phyloP scores from a whole-genome alignment of 2,797 vertebrate species.

The Lateolabrax maculatus region DNA sequence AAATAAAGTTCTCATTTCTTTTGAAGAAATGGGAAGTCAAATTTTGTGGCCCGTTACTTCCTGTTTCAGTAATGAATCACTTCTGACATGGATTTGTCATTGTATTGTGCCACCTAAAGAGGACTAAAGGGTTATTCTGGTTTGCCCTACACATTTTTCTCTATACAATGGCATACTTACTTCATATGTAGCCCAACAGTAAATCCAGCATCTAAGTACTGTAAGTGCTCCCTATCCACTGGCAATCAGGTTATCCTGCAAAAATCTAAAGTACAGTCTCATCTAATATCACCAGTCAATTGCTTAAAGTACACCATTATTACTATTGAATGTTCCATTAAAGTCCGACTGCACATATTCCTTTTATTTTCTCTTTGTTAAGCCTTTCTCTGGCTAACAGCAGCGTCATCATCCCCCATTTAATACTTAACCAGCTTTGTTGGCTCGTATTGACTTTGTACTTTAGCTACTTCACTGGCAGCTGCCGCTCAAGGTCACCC shows the following conservation, averaged over 20 bases:
- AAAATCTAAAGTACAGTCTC: conserved; percentile 35
- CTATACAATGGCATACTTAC: neutral
- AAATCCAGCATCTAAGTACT: neutral
- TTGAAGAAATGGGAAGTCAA: conserved; percentile 4
- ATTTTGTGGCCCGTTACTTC: neutral
- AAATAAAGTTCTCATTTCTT: neutral
- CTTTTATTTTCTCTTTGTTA: conserved; percentile 46
- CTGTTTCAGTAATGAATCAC: conserved; percentile 12
- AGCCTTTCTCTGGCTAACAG: conserved; percentile 52
- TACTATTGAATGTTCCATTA: conserved; percentile 54
- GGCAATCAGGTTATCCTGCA: conserved; percentile 30
- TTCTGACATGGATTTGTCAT: neutral
- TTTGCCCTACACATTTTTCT: neutral
- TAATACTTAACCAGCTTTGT: conserved; percentile 83
- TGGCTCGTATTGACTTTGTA: conserved; percentile 78
- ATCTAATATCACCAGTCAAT: conserved; percentile 37
- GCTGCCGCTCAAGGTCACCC: conserved; percentile 75
- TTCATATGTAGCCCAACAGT: conserved; percentile 11
- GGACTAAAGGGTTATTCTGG: neutral
- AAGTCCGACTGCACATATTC: conserved; percentile 32
- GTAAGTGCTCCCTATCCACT: conserved; percentile 4
- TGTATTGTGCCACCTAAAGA: neutral
- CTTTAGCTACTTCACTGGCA: conserved; percentile 69
- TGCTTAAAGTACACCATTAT: conserved; percentile 41
- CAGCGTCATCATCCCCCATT: conserved; percentile 67